Evolutionary conservation across 2,888 invertebrate genomes (phyloP).

Genomic region (Ichneumoninae sp.): DNA sequence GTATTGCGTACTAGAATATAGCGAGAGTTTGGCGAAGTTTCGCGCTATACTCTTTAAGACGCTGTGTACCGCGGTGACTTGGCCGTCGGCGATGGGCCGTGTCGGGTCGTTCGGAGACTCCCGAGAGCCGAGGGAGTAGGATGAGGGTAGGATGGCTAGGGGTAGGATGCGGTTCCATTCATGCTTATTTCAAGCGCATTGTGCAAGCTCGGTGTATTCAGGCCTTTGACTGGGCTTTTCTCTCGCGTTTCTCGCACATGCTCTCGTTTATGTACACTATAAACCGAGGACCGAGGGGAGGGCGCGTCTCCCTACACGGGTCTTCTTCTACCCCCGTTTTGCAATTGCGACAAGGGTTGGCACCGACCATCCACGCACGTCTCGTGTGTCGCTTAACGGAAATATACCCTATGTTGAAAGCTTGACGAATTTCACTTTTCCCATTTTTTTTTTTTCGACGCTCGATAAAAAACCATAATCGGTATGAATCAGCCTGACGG

Average conservation of each 20-base stretch:
- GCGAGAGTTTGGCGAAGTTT: slow-evolving; percentile 17
- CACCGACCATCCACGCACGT: slow-evolving; percentile 10
- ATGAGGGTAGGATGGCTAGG: slow-evolving; percentile 57
- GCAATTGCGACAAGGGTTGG: slow-evolving; percentile 30
- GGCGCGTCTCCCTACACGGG: slow-evolving; percentile 40
- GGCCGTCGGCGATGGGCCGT: slow-evolving; percentile 72
- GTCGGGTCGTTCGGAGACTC: slow-evolving; percentile 62
- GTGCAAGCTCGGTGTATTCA: slow-evolving; percentile 79
- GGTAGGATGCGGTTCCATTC: slow-evolving; percentile 80
- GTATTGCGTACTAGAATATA: background rate
- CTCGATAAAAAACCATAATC: slow-evolving; percentile 4
- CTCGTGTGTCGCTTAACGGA: background rate
- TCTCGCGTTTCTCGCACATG: slow-evolving; percentile 72
- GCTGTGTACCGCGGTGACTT: slow-evolving; percentile 70
- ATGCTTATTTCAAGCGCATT: slow-evolving; percentile 83
- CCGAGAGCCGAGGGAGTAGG: slow-evolving; percentile 20
- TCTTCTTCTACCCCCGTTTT: slow-evolving; percentile 30
- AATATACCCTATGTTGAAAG: background rate
- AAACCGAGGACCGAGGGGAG: slow-evolving; percentile 64
- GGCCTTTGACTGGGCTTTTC: slow-evolving; percentile 79
- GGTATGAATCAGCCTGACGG: too few species aligned
- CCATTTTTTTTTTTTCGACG: slow-evolving; percentile 3
- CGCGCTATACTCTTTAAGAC: slow-evolving; percentile 72
- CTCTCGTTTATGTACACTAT: slow-evolving; percentile 53
- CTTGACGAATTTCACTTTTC: background rate